These are phyloP conservation scores for Leucoraja ocellata DNA, from an alignment of 2,797 vertebrate genomes.

Conservation along the genomic window DNA sequence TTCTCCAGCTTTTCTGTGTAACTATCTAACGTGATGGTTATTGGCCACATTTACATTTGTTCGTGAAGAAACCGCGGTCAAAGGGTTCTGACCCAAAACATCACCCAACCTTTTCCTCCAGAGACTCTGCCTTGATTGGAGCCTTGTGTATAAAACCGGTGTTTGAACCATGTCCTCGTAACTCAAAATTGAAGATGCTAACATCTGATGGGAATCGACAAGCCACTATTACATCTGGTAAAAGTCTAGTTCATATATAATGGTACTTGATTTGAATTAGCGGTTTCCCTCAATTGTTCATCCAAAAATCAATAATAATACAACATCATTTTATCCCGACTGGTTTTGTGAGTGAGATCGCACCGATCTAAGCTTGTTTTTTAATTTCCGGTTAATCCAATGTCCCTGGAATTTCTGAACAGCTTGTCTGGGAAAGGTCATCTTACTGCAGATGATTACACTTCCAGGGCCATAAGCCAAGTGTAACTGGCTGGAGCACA, in stretches of 20 bases:
- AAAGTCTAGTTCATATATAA: background rate
- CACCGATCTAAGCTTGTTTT: too few species aligned
- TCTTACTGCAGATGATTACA: too few species aligned
- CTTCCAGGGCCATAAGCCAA: background rate
- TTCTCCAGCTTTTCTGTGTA: too few species aligned
- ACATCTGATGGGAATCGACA: background rate
- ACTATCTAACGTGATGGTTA: background rate
- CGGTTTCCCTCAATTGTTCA: background rate
- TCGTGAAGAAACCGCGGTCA: background rate
- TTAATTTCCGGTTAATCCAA: background rate
- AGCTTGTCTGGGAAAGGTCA: slow-evolving; percentile 14
- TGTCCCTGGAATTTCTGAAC: background rate
- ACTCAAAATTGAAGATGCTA: background rate
- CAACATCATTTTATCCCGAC: background rate
- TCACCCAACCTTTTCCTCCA: too few species aligned
- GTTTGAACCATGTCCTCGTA: background rate
- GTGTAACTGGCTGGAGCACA: background rate
- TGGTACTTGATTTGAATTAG: background rate
- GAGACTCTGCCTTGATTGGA: background rate
- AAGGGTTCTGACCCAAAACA: too few species aligned
- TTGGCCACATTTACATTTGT: background rate
- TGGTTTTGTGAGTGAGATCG: background rate
- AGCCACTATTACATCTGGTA: background rate
- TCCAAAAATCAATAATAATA: background rate
- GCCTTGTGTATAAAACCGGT: background rate